Evolutionary conservation across 2,113 vertebrate species (phyloP).

Genomic region (Manacus vitellinus): DNA sequence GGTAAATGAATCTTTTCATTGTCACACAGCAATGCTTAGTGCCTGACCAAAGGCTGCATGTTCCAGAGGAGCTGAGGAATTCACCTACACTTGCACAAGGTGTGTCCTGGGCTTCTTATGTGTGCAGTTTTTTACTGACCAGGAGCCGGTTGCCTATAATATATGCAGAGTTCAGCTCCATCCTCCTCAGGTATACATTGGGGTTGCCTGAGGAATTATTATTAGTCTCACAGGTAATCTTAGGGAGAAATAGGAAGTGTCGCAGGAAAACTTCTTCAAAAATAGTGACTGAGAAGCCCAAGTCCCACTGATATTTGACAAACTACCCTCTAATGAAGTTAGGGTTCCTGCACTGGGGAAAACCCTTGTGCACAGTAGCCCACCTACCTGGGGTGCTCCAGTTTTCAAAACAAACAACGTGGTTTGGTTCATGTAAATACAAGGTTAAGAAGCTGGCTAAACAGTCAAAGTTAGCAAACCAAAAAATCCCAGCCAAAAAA

Average conservation of each 20-base stretch:
- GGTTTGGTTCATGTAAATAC: background rate
- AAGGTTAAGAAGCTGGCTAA: background rate
- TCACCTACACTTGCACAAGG: fast-evolving
- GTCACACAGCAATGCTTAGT: background rate
- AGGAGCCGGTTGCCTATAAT: background rate
- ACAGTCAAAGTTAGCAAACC: background rate
- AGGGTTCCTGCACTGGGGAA: background rate
- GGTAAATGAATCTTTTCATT: background rate
- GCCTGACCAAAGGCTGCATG: background rate
- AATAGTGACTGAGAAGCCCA: background rate
- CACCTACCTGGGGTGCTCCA: background rate
- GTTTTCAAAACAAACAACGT: background rate
- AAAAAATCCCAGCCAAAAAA: background rate
- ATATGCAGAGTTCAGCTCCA: background rate
- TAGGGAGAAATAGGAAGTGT: background rate
- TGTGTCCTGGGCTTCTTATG: background rate
- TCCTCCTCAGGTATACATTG: background rate
- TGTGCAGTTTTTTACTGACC: background rate
- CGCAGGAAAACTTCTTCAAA: background rate
- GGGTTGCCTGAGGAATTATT: background rate
- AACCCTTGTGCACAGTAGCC: background rate
- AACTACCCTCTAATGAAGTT: background rate
- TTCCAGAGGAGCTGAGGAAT: background rate
- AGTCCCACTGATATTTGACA: background rate
- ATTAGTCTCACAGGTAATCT: background rate